Evolutionary conservation across 2,797 vertebrate species (phyloP), one percentile per base, ranked within the genome.

Genomic region (Lagothrix lagotricha): DNA sequence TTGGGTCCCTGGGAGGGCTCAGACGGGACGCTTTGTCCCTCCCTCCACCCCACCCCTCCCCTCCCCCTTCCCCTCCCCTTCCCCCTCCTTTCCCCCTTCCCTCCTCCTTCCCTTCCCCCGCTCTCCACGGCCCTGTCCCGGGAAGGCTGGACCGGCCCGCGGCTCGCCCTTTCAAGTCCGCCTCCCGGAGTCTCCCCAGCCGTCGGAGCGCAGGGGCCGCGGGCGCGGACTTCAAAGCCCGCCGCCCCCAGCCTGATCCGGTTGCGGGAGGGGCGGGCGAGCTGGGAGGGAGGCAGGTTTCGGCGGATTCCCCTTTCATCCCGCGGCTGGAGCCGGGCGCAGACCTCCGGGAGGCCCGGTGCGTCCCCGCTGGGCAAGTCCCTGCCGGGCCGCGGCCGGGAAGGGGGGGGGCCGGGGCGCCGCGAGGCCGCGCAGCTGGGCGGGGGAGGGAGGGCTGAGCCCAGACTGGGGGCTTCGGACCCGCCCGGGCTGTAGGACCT

Each of bases 151-250:
- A 64, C 57, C 24, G 1, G 67, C 83, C 36, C 44, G 54, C 58
- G 46, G 58, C 50, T 24, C 28, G 44, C 90, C 73, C 97, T 97
- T 98, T 97, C 87, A 97, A 97, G 97, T 97, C 28, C 7, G 96
- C 67, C 89, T 96, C 96, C 67, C 48, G 11, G 94, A 79, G 96
- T 96, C 90, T 83, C 88, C 61, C 24, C 4, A 50, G 88, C 67
- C 1, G 36, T 30, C 73, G 5, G n/a, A 57, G 75, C 72, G 41
- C 50, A 0, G 67, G 92, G 85, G n/a, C 76, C 7, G 26, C 64
- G 50, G 96, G 61, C 72, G 44, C 88, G 3, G 88, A 97, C 97
- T 84, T 97, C 98, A 98, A 98, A 98, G 97, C 92, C 44, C 14
- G 76, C 33, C 19, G 61, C 88, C 93, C 88, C 52, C n/a, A 52